These are phyloP conservation scores for Cynodonichthys magdalenae DNA, from an alignment of 2,797 vertebrate species.

Conservation along the genomic window DNA sequence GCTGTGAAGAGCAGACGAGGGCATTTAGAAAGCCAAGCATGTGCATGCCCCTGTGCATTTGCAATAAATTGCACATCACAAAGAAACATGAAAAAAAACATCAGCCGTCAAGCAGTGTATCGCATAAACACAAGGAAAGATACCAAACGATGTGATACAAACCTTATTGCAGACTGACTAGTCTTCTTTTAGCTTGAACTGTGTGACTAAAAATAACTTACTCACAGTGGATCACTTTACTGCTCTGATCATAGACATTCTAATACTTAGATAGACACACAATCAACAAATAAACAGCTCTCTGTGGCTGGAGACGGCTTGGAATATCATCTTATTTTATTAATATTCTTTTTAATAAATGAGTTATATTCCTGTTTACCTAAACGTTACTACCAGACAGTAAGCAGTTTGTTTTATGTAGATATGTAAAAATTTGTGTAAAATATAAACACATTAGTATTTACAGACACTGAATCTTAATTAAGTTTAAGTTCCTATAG, in stretches of 20 bases:
- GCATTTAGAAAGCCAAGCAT: constrained; percentile 49
- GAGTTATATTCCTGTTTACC: no score
- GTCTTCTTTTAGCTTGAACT: constrained; percentile 19
- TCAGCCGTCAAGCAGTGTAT: constrained; percentile 22
- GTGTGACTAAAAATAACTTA: constrained; percentile 46
- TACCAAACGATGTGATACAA: constrained; percentile 7
- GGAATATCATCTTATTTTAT: constrained; percentile 1
- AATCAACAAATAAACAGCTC: neutral
- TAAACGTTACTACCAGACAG: no score
- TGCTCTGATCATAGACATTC: constrained; percentile 3
- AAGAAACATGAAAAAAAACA: constrained; percentile 19
- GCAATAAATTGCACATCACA: constrained; percentile 36
- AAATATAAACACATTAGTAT: no score
- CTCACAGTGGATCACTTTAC: constrained; percentile 37
- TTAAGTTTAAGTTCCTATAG: neutral
- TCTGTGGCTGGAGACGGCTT: constrained; percentile 9
- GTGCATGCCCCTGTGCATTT: constrained; percentile 39
- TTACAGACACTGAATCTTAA: constrained; percentile 9
- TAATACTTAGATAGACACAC: neutral
- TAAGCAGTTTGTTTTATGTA: no score
- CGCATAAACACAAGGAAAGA: constrained; percentile 2
- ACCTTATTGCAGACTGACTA: constrained; percentile 21
- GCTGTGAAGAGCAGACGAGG: constrained; percentile 74
- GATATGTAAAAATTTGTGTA: no score
- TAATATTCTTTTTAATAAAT: no score